Conservation (phyloP, 1,140 invertebrate species). For the Penaeus indicus region DNA sequence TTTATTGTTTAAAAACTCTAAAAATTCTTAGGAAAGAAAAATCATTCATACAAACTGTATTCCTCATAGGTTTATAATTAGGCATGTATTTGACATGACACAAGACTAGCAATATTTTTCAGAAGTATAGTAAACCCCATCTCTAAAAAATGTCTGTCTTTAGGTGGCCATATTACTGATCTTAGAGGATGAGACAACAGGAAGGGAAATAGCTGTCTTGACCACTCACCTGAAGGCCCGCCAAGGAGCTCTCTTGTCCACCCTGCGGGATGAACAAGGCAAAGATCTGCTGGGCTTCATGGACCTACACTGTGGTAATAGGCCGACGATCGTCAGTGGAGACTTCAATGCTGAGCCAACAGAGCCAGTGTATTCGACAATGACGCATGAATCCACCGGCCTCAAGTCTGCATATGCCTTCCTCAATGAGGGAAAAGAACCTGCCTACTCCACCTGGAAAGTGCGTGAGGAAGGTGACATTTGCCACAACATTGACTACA, state of each 20-base stretch:
- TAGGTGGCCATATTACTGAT: slow-evolving; percentile 78
- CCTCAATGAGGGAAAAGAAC: slow-evolving; percentile 72
- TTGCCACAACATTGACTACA: slow-evolving; percentile 85
- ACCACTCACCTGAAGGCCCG: slow-evolving; percentile 86
- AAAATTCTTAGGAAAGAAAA: too few relatives aligned
- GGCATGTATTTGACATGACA: too few relatives aligned
- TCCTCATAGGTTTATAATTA: too few relatives aligned
- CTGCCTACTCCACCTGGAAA: slow-evolving; percentile 85
- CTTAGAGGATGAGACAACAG: slow-evolving; percentile 74
- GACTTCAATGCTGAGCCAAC: slow-evolving; percentile 85
- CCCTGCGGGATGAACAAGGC: slow-evolving; percentile 82
- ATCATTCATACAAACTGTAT: too few relatives aligned
- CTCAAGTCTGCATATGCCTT: slow-evolving; percentile 66
- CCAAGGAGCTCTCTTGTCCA: slow-evolving; percentile 78
- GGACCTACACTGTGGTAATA: slow-evolving; percentile 69
- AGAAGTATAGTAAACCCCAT: too few relatives aligned
- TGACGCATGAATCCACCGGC: slow-evolving; percentile 70
- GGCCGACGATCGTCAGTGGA: slow-evolving; percentile 79
- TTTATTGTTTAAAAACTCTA: too few relatives aligned
- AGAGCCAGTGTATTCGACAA: slow-evolving; percentile 80
- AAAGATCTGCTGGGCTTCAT: slow-evolving; percentile 80
- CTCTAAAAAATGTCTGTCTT: slow-evolving; percentile 8
- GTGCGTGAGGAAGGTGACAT: slow-evolving; percentile 80
- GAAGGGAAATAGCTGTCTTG: slow-evolving; percentile 77
- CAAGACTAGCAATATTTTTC: too few relatives aligned